Evolutionary conservation across 2,888 invertebrate genomes (phyloP).

Genomic region (Archips crataeganus): DNA sequence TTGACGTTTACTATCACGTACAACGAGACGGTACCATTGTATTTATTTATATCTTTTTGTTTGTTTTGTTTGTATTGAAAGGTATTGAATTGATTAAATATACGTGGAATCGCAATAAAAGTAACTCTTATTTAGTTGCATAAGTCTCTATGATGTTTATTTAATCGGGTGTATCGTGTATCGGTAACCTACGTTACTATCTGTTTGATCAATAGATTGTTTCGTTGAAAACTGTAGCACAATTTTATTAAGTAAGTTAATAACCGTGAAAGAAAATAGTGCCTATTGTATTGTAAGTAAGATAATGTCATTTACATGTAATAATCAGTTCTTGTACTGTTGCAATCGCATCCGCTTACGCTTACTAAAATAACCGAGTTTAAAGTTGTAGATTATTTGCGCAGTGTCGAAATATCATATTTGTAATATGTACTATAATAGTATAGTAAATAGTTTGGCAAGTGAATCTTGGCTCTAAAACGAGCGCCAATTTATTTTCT

Average conservation of each 20-base stretch:
- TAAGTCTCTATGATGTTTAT: no score
- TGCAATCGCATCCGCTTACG: not conserved
- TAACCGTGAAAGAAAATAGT: conserved; percentile 23
- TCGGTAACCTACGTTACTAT: not conserved
- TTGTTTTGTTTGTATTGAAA: no score
- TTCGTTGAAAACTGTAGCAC: not conserved
- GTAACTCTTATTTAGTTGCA: no score
- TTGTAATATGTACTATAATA: not conserved
- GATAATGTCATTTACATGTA: not conserved
- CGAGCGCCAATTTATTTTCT: no score
- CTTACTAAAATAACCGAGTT: not conserved
- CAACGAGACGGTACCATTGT: not conserved
- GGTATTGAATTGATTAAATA: no score
- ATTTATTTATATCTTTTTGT: no score
- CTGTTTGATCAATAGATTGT: conserved; percentile 30
- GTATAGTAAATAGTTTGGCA: not conserved
- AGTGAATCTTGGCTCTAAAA: not conserved
- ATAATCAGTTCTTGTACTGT: not conserved
- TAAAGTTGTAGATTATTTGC: not conserved
- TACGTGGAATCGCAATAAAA: no score
- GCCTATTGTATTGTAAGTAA: not conserved
- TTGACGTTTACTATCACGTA: conserved; percentile 1
- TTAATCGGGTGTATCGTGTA: no score
- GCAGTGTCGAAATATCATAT: not conserved
- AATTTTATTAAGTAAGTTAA: conserved; percentile 13